A percentile compares a stretch with the other conserved stretches of the same genome.
Evolutionary conservation across 2,888 invertebrate genomes (phyloP).

Genomic region (Morpho deidamia): DNA sequence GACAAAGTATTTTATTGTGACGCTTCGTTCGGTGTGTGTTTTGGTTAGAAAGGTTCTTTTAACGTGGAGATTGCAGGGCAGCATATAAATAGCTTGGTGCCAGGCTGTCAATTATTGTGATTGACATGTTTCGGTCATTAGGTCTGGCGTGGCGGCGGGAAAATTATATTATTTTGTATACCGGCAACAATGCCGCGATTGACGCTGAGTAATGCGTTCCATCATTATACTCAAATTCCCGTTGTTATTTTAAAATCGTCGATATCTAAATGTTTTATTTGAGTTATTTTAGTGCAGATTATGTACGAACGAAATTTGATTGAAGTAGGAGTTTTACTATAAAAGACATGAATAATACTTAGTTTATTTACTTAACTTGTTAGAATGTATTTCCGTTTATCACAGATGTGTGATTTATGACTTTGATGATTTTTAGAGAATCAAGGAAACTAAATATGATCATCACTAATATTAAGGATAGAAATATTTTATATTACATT

Average conservation of each 20-base stretch:
- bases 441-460: too few relatives aligned
- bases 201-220: background rate
- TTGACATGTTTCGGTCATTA: constrained; percentile 72
- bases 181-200: constrained; percentile 11
- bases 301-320: too few relatives aligned
- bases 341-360: too few relatives aligned
- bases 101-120: constrained; percentile 73
- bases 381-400: too few relatives aligned
- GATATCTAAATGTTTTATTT: too few relatives aligned
- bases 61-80: constrained; percentile 21
- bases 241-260: background rate
- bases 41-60: constrained; percentile 24
- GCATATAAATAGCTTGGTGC: constrained; percentile 42
- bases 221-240: background rate
- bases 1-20: constrained; percentile 35
- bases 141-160: constrained; percentile 33
- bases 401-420: too few relatives aligned
- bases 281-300: too few relatives aligned
- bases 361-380: too few relatives aligned
- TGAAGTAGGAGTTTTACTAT: too few relatives aligned
- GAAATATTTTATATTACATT: too few relatives aligned
- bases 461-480: too few relatives aligned
- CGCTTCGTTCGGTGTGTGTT: constrained; percentile 17
- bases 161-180: constrained; percentile 17
- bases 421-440: too few relatives aligned